Evolutionary conservation across 1,140 invertebrate species (phyloP).

Genomic region (Acyrthosiphon pisum): DNA sequence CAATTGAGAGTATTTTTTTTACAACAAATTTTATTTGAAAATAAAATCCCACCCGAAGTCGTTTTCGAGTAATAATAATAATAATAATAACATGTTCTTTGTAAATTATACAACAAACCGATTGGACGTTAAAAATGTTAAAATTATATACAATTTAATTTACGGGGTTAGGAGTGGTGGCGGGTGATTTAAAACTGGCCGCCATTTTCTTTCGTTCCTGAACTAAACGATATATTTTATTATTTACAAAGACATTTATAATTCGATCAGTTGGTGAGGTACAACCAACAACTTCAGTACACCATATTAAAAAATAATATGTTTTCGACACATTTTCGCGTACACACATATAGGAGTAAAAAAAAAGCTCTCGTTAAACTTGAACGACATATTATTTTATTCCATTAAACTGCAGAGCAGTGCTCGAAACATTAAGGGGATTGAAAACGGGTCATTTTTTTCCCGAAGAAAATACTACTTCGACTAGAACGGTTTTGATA

Average conservation of each 20-base stretch:
- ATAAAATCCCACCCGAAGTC: not conserved
- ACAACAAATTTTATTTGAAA: not conserved
- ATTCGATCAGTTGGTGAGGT: not conserved
- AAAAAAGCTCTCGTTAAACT: not conserved
- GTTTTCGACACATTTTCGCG: not conserved
- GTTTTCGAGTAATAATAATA: not conserved
- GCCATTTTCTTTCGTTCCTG: not conserved
- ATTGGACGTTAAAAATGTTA: not conserved
- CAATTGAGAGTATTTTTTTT: not conserved
- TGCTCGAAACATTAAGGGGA: not conserved
- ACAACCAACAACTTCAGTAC: not conserved
- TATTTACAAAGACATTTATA: not conserved
- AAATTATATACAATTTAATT: not conserved
- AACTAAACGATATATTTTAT: not conserved
- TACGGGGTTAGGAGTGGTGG: not conserved
- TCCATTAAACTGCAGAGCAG: not conserved
- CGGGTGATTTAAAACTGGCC: not conserved
- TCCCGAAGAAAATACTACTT: not conserved
- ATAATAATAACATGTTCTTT: not conserved
- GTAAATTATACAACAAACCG: not conserved
- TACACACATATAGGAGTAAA: not conserved
- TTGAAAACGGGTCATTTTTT: slow-evolving; percentile 4
- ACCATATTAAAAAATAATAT: not conserved
- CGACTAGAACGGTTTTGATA: not conserved
- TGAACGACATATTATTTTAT: not conserved